Evolutionary conservation across 2,888 invertebrate species (phyloP).

Genomic region (Galerucella nymphaeae): DNA sequence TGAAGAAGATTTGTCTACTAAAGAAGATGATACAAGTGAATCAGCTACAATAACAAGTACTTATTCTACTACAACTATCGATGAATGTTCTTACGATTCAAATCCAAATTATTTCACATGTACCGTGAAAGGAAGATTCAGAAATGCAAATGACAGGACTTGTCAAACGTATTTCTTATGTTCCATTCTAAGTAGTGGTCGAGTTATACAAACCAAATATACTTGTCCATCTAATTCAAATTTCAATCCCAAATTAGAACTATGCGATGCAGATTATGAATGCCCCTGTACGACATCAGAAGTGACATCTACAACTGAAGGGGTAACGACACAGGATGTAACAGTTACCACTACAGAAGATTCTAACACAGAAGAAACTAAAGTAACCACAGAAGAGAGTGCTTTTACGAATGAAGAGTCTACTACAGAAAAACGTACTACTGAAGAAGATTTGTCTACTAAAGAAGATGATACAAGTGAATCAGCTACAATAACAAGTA

Average conservation of each 20-base stretch:
- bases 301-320: slow-evolving; percentile 6
- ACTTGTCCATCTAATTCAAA: slow-evolving; percentile 46
- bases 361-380: too few relatives aligned
- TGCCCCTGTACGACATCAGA: slow-evolving; percentile 18
- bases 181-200: slow-evolving; percentile 42
- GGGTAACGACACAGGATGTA: too few relatives aligned
- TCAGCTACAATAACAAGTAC: background rate
- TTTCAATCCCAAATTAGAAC: slow-evolving; percentile 46
- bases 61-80: background rate
- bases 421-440: too few relatives aligned
- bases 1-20: background rate
- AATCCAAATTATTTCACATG: slow-evolving; percentile 42
- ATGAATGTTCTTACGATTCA: slow-evolving; percentile 9
- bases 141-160: slow-evolving; percentile 61
- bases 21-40: background rate
- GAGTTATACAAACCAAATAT: slow-evolving; percentile 56
- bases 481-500: too few relatives aligned
- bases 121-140: slow-evolving; percentile 63
- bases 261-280: slow-evolving; percentile 57
- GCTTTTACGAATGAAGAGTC: too few relatives aligned
- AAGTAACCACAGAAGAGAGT: too few relatives aligned
- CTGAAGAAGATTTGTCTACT: too few relatives aligned
- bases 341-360: too few relatives aligned
- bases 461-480: too few relatives aligned
- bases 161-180: slow-evolving; percentile 53